phyloP scores from a whole-genome alignment of 64 coral and sea anemone species.

The Montipora cactus region DNA sequence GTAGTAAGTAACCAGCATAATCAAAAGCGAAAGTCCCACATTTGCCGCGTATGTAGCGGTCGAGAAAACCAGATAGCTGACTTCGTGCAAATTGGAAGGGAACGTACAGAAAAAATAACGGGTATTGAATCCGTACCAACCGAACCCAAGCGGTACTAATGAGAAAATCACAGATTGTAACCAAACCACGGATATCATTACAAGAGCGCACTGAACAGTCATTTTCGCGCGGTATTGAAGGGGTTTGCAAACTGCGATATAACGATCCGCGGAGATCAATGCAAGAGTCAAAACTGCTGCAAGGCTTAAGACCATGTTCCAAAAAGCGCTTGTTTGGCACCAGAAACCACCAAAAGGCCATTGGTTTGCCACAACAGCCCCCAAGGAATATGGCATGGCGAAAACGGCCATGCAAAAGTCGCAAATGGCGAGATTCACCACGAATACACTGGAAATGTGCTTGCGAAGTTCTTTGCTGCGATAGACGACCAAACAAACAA shows the following conservation, averaged over 20 bases:
- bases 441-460: constrained; percentile 96
- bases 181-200: constrained; percentile 89
- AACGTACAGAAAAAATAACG: constrained; percentile 95
- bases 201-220: constrained; percentile 87
- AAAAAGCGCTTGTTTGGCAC: constrained; percentile 91
- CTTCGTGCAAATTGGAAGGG: constrained; percentile 61
- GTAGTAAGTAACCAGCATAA: constrained; percentile 87
- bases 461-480: constrained; percentile 83
- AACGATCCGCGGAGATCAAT: constrained; percentile 92
- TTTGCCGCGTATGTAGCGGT: constrained; percentile 78
- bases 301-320: constrained; percentile 88
- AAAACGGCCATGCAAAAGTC: constrained; percentile 95
- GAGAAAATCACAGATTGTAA: constrained; percentile 86
- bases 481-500: constrained; percentile 95
- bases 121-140: constrained; percentile 85
- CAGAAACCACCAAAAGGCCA: constrained; percentile 88
- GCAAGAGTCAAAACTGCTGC: constrained; percentile 91
- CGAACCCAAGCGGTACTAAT: constrained; percentile 70
- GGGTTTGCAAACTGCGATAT: constrained; percentile 94
- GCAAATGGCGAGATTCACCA: constrained; percentile 94
- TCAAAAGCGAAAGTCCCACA: constrained; percentile 65
- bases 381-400: constrained; percentile 95
- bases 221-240: constrained; percentile 97
- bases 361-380: constrained; percentile 66
- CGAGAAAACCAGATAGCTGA: constrained; percentile 70